Base-by-base conservation (phyloP, 2,113 vertebrate genomes). In the Upupa epops region DNA sequence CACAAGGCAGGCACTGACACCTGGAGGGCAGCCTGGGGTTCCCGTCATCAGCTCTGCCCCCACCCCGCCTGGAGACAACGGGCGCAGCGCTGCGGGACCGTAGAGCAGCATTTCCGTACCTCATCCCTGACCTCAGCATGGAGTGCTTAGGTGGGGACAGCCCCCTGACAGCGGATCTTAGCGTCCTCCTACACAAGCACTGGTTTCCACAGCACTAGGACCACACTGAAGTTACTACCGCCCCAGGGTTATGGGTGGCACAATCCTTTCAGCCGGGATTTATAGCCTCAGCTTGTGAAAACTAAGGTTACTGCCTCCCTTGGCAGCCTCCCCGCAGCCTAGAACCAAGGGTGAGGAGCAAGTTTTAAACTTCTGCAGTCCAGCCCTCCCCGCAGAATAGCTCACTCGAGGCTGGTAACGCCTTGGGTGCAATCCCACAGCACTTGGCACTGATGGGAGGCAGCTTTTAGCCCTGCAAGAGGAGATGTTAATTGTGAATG, bases 401-500 rank as follows among this genome's bases (percentile, higher is more conserved):
- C 40, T 76, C 24, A 13, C 24, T 36, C 7, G 22, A 46, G 58
- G 36, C 73, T 54, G 34, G 22, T 11, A 51, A 6, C 6, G 36
- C 49, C 69, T 58, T 34, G 32, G 46, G 17, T 54, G 86, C 71
- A 9, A 77, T 26, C 31, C 20, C 49, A 65, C 52, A 58, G 5
- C 6, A 26, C n/a, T 84, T 66, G 28, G 31, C 21, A 54, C 34
- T 0, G 4, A 11, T 4, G 12, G 1, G 1, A 17, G 72, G 52
- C 24, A 48, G 17, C 20, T 60, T 31, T 55, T 29, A 45, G 3
- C 16, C 16, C 20, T 51, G 24, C 17, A 13, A 28, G 68, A 89
- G 4, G 46, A 46, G 36, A 11, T 14, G 59, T 42, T 12, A 21
- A 37, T 11, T 2, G 3, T 17, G 8, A 54, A 13, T 0, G 0